Evolutionary conservation across 2,113 vertebrate genomes (phyloP).

Genomic region (Anas platyrhynchos): DNA sequence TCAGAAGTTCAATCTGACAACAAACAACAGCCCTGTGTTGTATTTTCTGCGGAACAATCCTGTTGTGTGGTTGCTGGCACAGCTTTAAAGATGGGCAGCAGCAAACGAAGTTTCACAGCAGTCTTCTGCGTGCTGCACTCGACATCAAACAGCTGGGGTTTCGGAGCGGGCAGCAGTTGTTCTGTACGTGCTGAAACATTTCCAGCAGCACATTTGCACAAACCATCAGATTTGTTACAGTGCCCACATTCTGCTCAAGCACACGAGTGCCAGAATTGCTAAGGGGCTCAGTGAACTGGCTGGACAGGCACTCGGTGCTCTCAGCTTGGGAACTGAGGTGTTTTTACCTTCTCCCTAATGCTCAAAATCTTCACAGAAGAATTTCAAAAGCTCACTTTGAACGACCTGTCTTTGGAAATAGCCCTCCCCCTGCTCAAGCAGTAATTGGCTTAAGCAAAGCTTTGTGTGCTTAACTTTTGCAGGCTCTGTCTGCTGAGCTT

Average conservation of each 20-base stretch:
- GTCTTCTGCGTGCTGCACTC: neutral
- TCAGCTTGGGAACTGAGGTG: neutral
- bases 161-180: neutral
- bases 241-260: neutral
- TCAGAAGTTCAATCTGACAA: neutral
- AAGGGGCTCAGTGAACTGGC: neutral
- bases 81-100: neutral
- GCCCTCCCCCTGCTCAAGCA: neutral
- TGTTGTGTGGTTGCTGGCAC: neutral
- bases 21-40: neutral
- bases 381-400: conserved; percentile 59
- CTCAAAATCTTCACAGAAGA: conserved; percentile 1
- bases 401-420: conserved; percentile 57
- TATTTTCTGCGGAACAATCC: neutral
- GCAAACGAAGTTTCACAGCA: neutral
- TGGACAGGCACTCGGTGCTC: neutral
- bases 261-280: neutral
- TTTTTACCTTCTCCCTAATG: neutral
- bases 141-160: neutral
- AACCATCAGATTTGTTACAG: neutral
- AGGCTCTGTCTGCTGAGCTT: neutral
- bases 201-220: neutral
- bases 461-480: conserved; percentile 14
- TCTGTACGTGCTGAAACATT: neutral
- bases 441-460: conserved; percentile 27